Base-by-base conservation (phyloP, 2,797 vertebrate species). In the Luscinia megarhynchos region DNA sequence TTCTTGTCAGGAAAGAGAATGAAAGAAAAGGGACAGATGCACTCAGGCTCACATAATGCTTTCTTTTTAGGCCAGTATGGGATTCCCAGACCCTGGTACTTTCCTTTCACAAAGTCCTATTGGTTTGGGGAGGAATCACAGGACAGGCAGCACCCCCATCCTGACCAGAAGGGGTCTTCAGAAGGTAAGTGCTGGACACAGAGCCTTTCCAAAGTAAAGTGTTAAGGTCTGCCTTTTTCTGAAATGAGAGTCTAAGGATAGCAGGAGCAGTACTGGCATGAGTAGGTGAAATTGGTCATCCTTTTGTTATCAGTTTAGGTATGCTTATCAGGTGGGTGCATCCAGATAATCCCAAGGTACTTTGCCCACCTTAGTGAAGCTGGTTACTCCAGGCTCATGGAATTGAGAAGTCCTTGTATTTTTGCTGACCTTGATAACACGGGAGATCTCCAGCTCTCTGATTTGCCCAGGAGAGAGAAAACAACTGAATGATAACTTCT, bases 41-140 rank as follows among this genome's bases (percentile, higher is more conserved):
- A 62, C 12, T 40, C 22, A 69, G 34, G 19, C 53, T 96, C 11
- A 81, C 27, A 4, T 40, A 76, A 61, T 87, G 34, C 36, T 93
- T 84, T 88, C 21, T 61, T 88, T 97, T 61, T 96, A 99, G 99
- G 99, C 80, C 99, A 99, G 89, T 99, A 98, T 38, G 99, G 99
- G 26, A 99, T 99, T 95, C 99, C 99, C 57, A 98, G 99, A 76
- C 98, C 98, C 7, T 99, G 99, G 99, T 99, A 99, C 95, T 99
- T 99, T 78, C 99, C 99, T 43, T 99, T 99, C 90, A 99, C 98
- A 4, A 99, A 98, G 91, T 98, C 99, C 3, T 99, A 99, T 79
- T 99, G 99, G 99, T 99, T 98, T 74, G 99, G 99, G 0, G 99
- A 99, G 91, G 97, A 99, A 83, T 94, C 97, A 43, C 97, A 98